These are phyloP conservation scores for Acrobasis repandana DNA, from an alignment of 2,888 invertebrate species.

Conservation along the genomic window DNA sequence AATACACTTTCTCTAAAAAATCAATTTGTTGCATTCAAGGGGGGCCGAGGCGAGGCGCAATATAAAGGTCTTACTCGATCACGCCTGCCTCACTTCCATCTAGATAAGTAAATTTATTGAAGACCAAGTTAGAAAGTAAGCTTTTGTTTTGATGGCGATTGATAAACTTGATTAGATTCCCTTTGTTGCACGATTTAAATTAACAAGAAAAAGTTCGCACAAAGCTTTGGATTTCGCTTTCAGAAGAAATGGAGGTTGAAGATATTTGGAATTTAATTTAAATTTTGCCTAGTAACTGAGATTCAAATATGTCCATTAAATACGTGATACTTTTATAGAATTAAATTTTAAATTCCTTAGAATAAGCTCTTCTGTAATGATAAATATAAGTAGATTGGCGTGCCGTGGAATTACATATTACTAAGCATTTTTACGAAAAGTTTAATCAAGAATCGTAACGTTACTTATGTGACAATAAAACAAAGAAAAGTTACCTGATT, in stretches of 20 bases:
- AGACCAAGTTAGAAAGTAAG: slow-evolving; percentile 50
- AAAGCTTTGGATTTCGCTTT: slow-evolving; percentile 13
- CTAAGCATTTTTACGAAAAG: too few relatives aligned
- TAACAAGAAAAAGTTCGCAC: slow-evolving; percentile 26
- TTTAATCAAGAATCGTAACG: too few relatives aligned
- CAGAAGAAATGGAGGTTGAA: not conserved
- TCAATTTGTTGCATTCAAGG: slow-evolving; percentile 56
- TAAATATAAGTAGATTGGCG: too few relatives aligned
- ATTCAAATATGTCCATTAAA: not conserved
- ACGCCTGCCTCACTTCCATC: slow-evolving; percentile 45
- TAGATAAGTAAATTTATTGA: slow-evolving; percentile 64
- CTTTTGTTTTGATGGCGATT: slow-evolving; percentile 58
- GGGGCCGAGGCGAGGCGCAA: slow-evolving; percentile 44
- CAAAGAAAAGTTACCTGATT: too few relatives aligned
- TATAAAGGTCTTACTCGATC: slow-evolving; percentile 42
- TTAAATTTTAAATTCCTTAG: too few relatives aligned
- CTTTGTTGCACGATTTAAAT: slow-evolving; percentile 35
- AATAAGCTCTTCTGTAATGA: too few relatives aligned
- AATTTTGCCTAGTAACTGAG: not conserved
- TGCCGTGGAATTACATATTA: too few relatives aligned
- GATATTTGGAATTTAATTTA: not conserved
- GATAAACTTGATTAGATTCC: slow-evolving; percentile 43
- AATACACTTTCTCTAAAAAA: slow-evolving; percentile 64
- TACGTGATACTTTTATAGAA: too few relatives aligned
- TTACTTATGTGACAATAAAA: too few relatives aligned